These are phyloP conservation scores for Megalurothrips usitatus DNA, from an alignment of 2,888 invertebrate species.

Conservation along the genomic window DNA sequence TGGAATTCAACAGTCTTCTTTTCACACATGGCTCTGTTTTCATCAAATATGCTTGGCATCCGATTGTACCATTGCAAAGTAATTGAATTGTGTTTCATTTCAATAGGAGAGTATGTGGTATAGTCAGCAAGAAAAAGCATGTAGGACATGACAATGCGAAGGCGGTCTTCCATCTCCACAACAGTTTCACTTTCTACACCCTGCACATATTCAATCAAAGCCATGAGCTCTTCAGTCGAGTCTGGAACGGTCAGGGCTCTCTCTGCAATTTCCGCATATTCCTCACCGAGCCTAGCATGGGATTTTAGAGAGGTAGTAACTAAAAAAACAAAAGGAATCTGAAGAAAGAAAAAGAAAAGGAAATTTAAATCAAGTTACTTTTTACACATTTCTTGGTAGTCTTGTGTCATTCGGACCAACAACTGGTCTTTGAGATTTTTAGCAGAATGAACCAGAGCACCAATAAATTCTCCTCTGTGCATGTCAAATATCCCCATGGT, in stretches of 20 bases:
- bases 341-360: conserved; percentile 5
- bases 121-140: conserved; percentile 82
- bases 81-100: conserved; percentile 83
- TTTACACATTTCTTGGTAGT: conserved; percentile 74
- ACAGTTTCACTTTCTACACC: conserved; percentile 67
- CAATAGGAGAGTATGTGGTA: conserved; percentile 69
- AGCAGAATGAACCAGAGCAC: conserved; percentile 63
- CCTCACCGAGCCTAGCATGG: conserved; percentile 67
- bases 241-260: conserved; percentile 72
- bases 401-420: conserved; percentile 67
- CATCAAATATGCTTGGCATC: conserved; percentile 75
- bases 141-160: conserved; percentile 61
- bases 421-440: conserved; percentile 64
- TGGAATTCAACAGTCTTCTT: conserved; percentile 84
- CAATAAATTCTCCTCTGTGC: conserved; percentile 72
- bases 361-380: conserved; percentile 49
- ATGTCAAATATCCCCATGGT: conserved; percentile 82
- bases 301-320: not conserved
- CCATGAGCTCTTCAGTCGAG: conserved; percentile 82
- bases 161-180: conserved; percentile 68
- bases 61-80: conserved; percentile 82
- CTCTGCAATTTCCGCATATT: conserved; percentile 75
- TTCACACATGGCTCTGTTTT: conserved; percentile 72
- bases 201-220: conserved; percentile 69
- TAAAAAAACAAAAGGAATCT: not conserved